These are phyloP conservation scores for sheep (Ovis aries) DNA, from an alignment of 2,113 vertebrate species.

Conservation along the genomic window ARS-UI_Ramb_v3.0 NC_056058.1:76406001-76406500, in stretches of 20 bases:
- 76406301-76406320: not conserved
- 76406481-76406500: not conserved
- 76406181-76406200: not conserved
- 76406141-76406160: not conserved
- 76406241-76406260: not conserved
- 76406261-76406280: not conserved
- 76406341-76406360: not conserved
- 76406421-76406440: not conserved
- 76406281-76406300: not conserved
- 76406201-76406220: not conserved
- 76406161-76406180: not conserved
- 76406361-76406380: not conserved
- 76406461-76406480: not conserved
- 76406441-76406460: not conserved
- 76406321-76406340: not conserved
- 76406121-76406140: not conserved
- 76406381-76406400: not conserved
- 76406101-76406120: not conserved
- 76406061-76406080: not conserved
- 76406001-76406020: not conserved
- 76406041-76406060: not conserved
- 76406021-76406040: not conserved
- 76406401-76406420: not conserved
- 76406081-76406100: not conserved
- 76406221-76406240: not conserved